Evolutionary conservation across 2,888 invertebrate species (phyloP).

Genomic region (Agrochola macilenta): DNA sequence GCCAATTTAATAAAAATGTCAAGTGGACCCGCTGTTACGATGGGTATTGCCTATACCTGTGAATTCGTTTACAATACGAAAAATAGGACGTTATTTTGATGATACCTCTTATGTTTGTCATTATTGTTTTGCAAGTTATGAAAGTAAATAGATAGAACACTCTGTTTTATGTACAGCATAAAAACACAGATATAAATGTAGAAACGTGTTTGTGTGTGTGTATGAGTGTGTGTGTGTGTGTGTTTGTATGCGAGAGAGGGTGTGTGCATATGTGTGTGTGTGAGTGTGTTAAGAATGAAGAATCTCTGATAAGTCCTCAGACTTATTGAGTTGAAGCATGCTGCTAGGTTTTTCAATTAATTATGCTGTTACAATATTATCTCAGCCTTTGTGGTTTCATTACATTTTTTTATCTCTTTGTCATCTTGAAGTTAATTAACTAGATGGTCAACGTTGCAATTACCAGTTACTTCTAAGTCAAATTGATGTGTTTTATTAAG

Average conservation of each 20-base stretch:
- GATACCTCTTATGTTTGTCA: background rate
- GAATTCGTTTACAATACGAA: constrained; percentile 50
- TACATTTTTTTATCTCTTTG: constrained; percentile 11
- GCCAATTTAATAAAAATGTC: constrained; percentile 76
- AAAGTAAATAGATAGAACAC: no score
- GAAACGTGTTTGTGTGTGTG: no score
- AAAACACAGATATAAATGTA: no score
- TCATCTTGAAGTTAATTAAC: constrained; percentile 26
- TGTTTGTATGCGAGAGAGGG: no score
- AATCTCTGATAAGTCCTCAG: background rate
- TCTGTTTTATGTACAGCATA: no score
- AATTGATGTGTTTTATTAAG: background rate
- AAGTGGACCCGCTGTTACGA: constrained; percentile 53
- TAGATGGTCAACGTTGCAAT: constrained; percentile 3
- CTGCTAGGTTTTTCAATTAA: constrained; percentile 28
- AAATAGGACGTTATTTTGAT: constrained; percentile 29
- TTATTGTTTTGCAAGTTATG: constrained; percentile 13
- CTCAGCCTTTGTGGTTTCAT: constrained; percentile 18
- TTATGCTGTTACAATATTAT: constrained; percentile 23
- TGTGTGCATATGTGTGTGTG: no score
- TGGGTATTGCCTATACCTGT: constrained; percentile 46
- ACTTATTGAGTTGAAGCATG: constrained; percentile 5
- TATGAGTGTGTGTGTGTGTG: no score
- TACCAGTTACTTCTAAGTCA: background rate
- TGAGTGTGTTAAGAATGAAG: background rate